These are phyloP conservation scores for Ochropleura leucogaster DNA, from an alignment of 2,888 invertebrate species.

Conservation along the genomic window DNA sequence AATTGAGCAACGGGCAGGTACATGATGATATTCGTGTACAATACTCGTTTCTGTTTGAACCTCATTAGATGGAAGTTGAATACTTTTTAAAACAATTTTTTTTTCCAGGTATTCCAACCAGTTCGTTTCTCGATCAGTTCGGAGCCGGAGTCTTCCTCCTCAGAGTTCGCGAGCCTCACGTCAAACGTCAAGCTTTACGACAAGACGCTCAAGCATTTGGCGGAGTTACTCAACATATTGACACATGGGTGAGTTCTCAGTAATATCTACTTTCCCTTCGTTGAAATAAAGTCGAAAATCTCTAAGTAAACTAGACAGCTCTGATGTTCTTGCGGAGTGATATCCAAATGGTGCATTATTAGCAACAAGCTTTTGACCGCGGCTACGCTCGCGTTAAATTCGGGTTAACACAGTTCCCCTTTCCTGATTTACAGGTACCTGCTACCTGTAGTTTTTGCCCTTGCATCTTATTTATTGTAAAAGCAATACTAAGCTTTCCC, in stretches of 20 bases:
- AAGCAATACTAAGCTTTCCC: no score
- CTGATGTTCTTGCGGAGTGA: no score
- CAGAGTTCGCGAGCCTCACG: constrained; percentile 71
- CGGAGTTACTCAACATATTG: constrained; percentile 79
- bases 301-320: no score
- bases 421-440: no score
- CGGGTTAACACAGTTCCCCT: no score
- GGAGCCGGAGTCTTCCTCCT: constrained; percentile 68
- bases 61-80: not conserved
- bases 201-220: constrained; percentile 81
- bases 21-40: not conserved
- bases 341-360: no score
- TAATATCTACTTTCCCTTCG: not conserved
- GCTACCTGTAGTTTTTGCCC: no score
- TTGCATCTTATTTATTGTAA: no score
- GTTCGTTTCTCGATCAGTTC: constrained; percentile 77
- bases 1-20: no score
- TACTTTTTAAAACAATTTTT: not conserved
- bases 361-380: no score
- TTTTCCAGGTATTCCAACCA: constrained; percentile 84
- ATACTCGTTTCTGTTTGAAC: not conserved
- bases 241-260: constrained; percentile 76
- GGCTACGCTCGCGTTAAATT: no score
- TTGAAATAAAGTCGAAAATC: not conserved
- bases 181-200: constrained; percentile 84